These are phyloP conservation scores for Drosophila baimaii DNA, from an alignment of 1,140 invertebrate species.

Conservation along the genomic window DNA sequence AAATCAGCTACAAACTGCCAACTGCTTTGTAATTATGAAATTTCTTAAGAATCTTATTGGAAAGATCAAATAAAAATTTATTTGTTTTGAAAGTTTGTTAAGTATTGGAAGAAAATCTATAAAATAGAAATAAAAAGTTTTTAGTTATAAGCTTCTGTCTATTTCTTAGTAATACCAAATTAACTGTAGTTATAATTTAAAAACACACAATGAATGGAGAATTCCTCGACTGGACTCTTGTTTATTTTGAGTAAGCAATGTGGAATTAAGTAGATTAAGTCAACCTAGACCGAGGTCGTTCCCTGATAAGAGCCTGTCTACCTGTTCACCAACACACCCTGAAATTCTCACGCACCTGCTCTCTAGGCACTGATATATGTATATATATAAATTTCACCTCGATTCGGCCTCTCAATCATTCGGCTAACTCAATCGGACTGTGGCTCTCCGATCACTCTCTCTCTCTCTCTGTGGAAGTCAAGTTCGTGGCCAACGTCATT, in stretches of 20 bases:
- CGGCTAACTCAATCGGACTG: constrained; percentile 8
- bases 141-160: not conserved
- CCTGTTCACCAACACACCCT: constrained; percentile 20
- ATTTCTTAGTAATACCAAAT: not conserved
- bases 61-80: not conserved
- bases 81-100: not conserved
- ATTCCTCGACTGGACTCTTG: not conserved
- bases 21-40: not conserved
- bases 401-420: constrained; percentile 25
- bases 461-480: constrained; percentile 13
- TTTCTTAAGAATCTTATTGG: not conserved
- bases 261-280: constrained; percentile 36
- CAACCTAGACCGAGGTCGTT: constrained; percentile 3
- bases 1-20: constrained; percentile 3
- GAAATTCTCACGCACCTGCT: constrained; percentile 7
- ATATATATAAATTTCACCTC: constrained; percentile 11
- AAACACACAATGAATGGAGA: not conserved
- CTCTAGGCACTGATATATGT: constrained; percentile 14
- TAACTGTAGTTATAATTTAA: not conserved
- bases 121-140: no score
- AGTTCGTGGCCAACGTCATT: constrained; percentile 44
- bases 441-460: not conserved
- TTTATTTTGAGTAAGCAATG: constrained; percentile 24
- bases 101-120: not conserved
- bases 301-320: constrained; percentile 33